These are phyloP conservation scores for Acridotheres tristis DNA, from an alignment of 2,797 vertebrate genomes.

Conservation along the genomic window DNA sequence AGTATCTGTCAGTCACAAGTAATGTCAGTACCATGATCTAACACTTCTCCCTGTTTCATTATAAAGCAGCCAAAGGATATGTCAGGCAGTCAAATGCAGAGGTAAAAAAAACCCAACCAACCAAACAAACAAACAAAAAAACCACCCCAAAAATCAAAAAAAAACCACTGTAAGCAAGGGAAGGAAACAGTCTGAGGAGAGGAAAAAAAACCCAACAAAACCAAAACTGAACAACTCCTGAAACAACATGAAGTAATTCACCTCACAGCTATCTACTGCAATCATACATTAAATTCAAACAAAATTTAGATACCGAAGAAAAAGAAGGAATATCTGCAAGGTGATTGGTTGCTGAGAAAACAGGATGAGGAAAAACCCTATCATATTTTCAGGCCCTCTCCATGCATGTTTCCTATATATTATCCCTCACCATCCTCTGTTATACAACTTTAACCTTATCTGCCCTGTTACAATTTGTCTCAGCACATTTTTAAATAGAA, in stretches of 20 bases:
- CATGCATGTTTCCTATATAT: neutral
- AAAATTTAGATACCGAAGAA: neutral
- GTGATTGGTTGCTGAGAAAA: neutral
- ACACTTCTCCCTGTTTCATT: neutral
- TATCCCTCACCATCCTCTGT: neutral
- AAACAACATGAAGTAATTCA: neutral
- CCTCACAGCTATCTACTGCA: neutral
- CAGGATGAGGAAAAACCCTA: neutral
- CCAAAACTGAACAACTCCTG: rapidly evolving
- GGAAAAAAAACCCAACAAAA: neutral
- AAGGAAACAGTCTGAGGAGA: neutral
- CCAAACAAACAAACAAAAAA: no score
- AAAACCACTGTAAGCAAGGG: neutral
- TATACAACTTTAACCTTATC: neutral
- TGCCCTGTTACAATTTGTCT: neutral
- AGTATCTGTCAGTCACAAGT: neutral
- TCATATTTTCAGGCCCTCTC: neutral
- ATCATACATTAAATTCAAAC: neutral
- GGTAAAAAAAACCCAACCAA: neutral
- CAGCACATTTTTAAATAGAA: neutral
- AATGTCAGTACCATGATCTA: neutral
- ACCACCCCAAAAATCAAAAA: neutral
- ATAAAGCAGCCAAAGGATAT: neutral
- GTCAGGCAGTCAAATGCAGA: neutral
- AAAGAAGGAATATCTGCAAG: neutral